Evolutionary conservation across 2,888 invertebrate genomes (phyloP), one percentile per base, ranked within the genome.

Genomic region (Melipona beecheii): DNA sequence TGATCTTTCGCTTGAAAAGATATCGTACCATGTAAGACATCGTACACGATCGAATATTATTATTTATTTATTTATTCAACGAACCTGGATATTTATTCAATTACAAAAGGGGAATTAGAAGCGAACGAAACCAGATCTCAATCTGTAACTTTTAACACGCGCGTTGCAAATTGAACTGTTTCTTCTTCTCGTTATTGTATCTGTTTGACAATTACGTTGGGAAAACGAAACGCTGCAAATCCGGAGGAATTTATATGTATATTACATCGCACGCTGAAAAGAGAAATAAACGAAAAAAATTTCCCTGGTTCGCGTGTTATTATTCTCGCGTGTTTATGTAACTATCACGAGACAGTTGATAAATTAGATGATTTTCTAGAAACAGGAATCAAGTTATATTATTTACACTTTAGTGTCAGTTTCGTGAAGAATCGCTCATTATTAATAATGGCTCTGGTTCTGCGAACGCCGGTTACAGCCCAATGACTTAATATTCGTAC

Each of bases 11-110:
- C 43, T 69, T 89, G 72, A 87, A 87, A 62, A 56, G 81, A 19
- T 43, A 43, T 43, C 81, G 81, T 58, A 24, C 81, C 65, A 87
- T 86, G 91, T 91, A 91, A 91, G 88, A 27, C 13, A 6, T 31
- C 49, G 49, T 36, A 21, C 31, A 21, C n/a, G 3, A n/a, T 21
- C 13, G 11, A 31, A 27, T 11, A 21, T 58, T 52, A 58, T 36
- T 36, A 43, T 43, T 43, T 43, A 43, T 43, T 43, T 43, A 43
- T 43, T 43, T 9, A 11, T 43, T 43, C 9, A 11, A 43, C 43
- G 9, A 43, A 43, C 43, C 43, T 36, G 9, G 0, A 9, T n/a
- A n/a, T n/a, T n/a, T n/a, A n/a, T n/a, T n/a, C n/a, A 43, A 11
- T 43, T 9, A 43, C 43, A 43, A 9, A 9, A 43, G 9, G 9